Evolutionary conservation across 2,797 vertebrate species (phyloP), one percentile per base, ranked within the genome.

Genomic region (Vipera latastei): DNA sequence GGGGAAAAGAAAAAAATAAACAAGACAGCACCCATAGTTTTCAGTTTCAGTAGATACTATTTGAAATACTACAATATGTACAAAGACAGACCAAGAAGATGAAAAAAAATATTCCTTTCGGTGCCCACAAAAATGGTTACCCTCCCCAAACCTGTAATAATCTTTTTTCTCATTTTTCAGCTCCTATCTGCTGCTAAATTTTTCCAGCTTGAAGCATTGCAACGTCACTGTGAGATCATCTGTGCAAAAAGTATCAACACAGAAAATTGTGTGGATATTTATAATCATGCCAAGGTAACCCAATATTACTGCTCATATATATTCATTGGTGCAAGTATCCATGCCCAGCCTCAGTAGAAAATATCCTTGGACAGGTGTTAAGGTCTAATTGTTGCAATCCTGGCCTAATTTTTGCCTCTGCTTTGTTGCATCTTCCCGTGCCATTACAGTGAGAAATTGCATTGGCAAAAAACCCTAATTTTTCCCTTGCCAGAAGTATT

Each of bases 201-300:
- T 97, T 99, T 99, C 98, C 99, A 99, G 96, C 99, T 99, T 94
- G 99, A 99, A 97, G 98, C 98, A 97, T 98, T 99, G 97, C 99
- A 99, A 98, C 98, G 99, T 97, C 99, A 99, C 98, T 99, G 99
- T 98, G 99, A 99, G 98, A 99, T 99, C 95, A 99, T 99, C 97
- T 99, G 99, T 96, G 99, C 99, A 94, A 99, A 99, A 97, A 99
- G 99, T 97, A 99, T 99, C 97, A 99, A 98, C 95, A 98, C 98
- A 0, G 99, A 99, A 96, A 99, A 99, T 96, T 99, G 99, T 32
- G 99, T 99, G 97, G 99, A 99, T 96, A 99, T 99, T 95, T 99
- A 99, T 98, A 99, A 99, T 95, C 99, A 99, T 59, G 98, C 99
- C 97, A 99, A 99, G 98, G 99, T 99, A 97, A 96, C 95, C 96